Evolutionary conservation across 2,888 invertebrate species (phyloP), one percentile per base, ranked within the genome.

Genomic region (Cryptocephalus moraei): DNA sequence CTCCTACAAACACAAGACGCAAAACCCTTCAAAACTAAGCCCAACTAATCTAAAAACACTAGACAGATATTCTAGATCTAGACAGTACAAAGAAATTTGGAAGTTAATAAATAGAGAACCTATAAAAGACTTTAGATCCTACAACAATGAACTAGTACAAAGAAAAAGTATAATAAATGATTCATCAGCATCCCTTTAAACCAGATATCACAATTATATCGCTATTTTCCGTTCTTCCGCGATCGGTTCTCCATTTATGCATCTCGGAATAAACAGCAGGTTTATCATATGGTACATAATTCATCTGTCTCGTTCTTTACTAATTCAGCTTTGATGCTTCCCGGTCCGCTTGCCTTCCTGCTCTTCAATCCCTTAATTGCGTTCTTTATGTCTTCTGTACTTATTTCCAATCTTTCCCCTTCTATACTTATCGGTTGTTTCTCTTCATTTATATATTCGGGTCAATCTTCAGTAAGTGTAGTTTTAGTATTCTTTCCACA

Each of bases 231-330:
- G 34, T 34, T 34, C 34, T 34, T 34, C 34, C 9, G 9, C n/a
- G 9, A 34, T n/a, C n/a, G n/a, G n/a, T n/a, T n/a, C n/a, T n/a
- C n/a, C n/a, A n/a, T n/a, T n/a, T n/a, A n/a, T n/a, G 9, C n/a
- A 34, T 34, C n/a, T n/a, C 34, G n/a, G n/a, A n/a, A n/a, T 34
- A 34, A 34, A 34, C 9, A 34, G 34, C n/a, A 34, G 34, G 34
- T 34, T 34, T n/a, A 34, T 44, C 44, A 33, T 46, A 49, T n/a
- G n/a, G 48, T 33, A 32, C 36, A 49, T 44, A 43, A 33, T 45
- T 13, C 4, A 39, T 44, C 32, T 10, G n/a, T 13, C 14, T 9
- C 32, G 4, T 39, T 39, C 3, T 39, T 42, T 34, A 34, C n/a
- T 34, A 34, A 34, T 34, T 34, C 34, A 9, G 34, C 34, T 34